Evolutionary conservation across 2,888 invertebrate genomes (phyloP).

Genomic region (Lapara coniferarum): DNA sequence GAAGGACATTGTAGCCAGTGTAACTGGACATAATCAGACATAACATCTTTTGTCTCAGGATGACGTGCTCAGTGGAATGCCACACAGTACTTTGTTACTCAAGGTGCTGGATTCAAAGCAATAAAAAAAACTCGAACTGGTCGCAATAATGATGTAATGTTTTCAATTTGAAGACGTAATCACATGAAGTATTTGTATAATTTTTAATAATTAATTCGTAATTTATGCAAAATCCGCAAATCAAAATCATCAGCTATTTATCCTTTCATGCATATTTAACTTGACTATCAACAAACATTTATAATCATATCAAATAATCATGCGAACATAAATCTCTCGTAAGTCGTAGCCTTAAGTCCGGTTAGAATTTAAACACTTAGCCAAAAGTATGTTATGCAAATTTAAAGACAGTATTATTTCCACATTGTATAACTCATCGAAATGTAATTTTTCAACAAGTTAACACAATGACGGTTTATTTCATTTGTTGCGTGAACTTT

Average conservation of each 20-base stretch:
- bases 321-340: not conserved
- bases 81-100: no score
- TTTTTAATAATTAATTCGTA: no score
- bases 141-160: not conserved
- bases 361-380: not conserved
- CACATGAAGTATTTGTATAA: no score
- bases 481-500: constrained; percentile 65
- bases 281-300: no score
- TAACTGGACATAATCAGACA: no score
- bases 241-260: no score
- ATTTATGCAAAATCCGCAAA: no score
- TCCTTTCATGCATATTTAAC: not conserved
- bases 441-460: constrained; percentile 51
- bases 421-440: constrained; percentile 37
- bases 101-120: no score
- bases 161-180: not conserved
- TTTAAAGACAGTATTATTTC: not conserved
- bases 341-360: not conserved
- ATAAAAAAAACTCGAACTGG: no score
- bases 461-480: constrained; percentile 66
- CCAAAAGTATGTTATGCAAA: constrained; percentile 13
- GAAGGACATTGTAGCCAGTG: no score
- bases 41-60: no score
- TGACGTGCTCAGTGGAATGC: no score
- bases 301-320: not conserved